phyloP scores from a whole-genome alignment of 2,113 vertebrate genomes.

The Microcebus tavaratra region DNA sequence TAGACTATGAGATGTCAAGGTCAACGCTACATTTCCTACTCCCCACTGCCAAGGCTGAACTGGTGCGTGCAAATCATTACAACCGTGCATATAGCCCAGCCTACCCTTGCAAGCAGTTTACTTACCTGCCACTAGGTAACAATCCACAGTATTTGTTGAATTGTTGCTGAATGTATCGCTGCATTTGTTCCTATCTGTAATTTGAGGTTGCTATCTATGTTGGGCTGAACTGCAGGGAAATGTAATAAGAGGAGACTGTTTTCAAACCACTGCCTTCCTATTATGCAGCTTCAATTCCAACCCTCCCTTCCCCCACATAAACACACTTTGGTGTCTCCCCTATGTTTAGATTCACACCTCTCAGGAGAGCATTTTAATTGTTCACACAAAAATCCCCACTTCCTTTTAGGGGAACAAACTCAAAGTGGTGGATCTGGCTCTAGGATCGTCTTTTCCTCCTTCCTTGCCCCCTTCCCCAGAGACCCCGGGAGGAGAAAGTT shows the following conservation, averaged over 20 bases:
- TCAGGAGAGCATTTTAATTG: accelerated
- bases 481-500: too few species aligned
- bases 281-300: not conserved
- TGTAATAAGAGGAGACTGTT: too few species aligned
- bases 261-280: not conserved
- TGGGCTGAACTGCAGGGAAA: not conserved
- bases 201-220: too few species aligned
- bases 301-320: not conserved
- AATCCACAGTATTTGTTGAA: not conserved
- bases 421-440: not conserved
- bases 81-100: accelerated
- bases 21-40: accelerated
- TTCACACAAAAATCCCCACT: not conserved
- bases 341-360: not conserved
- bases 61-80: accelerated
- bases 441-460: accelerated
- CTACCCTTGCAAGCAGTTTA: accelerated
- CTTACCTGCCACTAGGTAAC: accelerated
- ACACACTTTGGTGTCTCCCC: not conserved
- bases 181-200: too few species aligned
- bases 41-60: accelerated
- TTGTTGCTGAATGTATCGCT: not conserved
- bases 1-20: not conserved
- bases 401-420: not conserved
- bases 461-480: accelerated